Evolutionary conservation across 2,113 vertebrate species (phyloP), one percentile per base, ranked within the genome.

Genomic region (Corydoras sp.): DNA sequence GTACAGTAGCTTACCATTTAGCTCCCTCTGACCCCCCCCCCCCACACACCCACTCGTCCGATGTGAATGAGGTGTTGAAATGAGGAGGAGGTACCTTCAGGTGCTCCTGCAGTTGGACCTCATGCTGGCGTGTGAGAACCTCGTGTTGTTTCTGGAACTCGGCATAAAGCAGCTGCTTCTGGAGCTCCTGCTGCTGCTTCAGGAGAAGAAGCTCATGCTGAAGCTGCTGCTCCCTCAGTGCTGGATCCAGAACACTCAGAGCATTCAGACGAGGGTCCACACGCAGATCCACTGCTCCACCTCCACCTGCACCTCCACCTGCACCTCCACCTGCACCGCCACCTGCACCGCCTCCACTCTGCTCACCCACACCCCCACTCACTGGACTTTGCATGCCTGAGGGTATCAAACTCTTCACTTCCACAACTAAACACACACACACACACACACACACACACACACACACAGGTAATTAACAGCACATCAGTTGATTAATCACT

Each of bases 81-180:
- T 66, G 48, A 53, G 29, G 48, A 58, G 18, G 14, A 49, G 56
- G n/a, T 85, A 97, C 95, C 93, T 97, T 96, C 75, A 98, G 88
- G 86, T 98, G 95, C 64, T 96, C 94, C 86, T 98, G 94, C 75
- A 98, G 88, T 88, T 98, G 95, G 69, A 93, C 94, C 77, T 98
- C 94, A 1, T 98, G 95, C 81, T 97, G 94, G 71, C 95, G 88
- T 0, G 94, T 95, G 64, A 97, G 89, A 71, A 95, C 92, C 81
- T 96, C 95, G 0, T 97, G 95, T 85, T 97, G 94, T 66, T 97
- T 96, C 90, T 96, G 94, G 84, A 97, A 98, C 87, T 97, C 94
- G 0, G 94, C 94, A 6, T 96, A 96, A 67, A 98, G 88, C 71
- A 96, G 89, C 81, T 97, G 95, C 79, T 98, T 97, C 89, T 97